Evolutionary conservation across 2,797 vertebrate genomes (phyloP).

Genomic region (Glyptemys insculpta): DNA sequence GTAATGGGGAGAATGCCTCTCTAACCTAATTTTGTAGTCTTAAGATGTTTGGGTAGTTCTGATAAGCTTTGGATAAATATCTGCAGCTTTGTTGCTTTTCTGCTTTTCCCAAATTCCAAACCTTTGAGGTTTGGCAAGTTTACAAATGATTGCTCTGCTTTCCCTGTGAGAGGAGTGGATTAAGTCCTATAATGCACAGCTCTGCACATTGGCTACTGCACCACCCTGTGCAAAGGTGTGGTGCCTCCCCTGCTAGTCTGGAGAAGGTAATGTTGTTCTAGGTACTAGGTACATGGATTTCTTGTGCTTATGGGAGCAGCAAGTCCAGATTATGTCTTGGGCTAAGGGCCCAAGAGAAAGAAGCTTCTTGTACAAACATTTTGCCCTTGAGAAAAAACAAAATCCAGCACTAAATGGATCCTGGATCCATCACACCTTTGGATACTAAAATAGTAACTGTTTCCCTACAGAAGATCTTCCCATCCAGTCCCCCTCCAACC

Average conservation of each 20-base stretch:
- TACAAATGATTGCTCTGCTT: conserved; percentile 54
- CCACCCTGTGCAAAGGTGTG: neutral
- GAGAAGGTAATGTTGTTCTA: neutral
- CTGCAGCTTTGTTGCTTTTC: conserved; percentile 40
- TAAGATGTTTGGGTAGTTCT: conserved; percentile 65
- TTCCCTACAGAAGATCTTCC: neutral
- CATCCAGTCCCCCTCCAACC: neutral
- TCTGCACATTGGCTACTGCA: accelerated
- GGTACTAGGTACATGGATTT: neutral
- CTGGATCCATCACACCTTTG: neutral
- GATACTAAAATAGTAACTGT: conserved; percentile 21
- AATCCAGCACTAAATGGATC: accelerated
- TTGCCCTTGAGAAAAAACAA: neutral
- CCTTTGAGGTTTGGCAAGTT: conserved; percentile 48
- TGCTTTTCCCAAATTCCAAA: conserved; percentile 57
- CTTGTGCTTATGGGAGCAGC: neutral
- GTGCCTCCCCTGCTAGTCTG: conserved; percentile 40
- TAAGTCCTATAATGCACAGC: neutral
- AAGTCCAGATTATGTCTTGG: neutral
- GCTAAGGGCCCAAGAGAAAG: neutral
- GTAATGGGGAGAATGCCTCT: conserved; percentile 62
- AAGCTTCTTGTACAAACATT: neutral
- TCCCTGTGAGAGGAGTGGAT: neutral
- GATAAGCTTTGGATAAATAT: conserved; percentile 56
- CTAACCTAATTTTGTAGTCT: conserved; percentile 65